Conservation (phyloP, 2,113 vertebrate species). For the Aepyceros melampus region DNA sequence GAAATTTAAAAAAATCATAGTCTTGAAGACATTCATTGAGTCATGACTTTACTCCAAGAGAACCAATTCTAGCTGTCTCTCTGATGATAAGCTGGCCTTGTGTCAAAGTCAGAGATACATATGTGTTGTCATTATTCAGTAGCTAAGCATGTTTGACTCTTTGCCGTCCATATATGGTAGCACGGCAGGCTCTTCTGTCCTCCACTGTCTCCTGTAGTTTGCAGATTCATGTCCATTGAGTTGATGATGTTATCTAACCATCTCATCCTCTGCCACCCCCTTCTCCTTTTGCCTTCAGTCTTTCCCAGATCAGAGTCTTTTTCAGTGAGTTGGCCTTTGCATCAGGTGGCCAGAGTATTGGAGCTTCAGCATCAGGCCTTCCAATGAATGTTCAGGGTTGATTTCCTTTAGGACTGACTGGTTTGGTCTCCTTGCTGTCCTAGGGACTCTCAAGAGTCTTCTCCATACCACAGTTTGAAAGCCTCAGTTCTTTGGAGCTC, state of each 20-base stretch:
- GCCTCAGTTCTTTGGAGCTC: neutral
- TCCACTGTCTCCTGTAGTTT: neutral
- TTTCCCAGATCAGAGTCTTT: neutral
- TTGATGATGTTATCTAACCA: neutral
- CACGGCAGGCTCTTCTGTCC: neutral
- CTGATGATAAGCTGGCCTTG: neutral
- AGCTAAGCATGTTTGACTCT: neutral
- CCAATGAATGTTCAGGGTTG: neutral
- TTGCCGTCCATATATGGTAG: neutral
- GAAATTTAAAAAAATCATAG: neutral
- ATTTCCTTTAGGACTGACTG: neutral
- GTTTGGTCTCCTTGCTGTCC: neutral
- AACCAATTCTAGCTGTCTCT: neutral
- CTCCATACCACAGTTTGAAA: neutral
- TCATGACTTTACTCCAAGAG: neutral
- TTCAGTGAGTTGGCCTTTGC: neutral
- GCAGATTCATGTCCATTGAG: neutral
- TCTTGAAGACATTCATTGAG: neutral
- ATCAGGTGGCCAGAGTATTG: neutral
- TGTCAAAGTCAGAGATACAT: neutral
- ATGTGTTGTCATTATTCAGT: rapidly evolving
- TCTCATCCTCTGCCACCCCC: neutral
- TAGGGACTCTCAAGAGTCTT: neutral
- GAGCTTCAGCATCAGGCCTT: neutral
- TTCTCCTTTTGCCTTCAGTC: neutral